Evolutionary conservation across 1,140 invertebrate species (phyloP).

Genomic region (Heliconius hermathena): DNA sequence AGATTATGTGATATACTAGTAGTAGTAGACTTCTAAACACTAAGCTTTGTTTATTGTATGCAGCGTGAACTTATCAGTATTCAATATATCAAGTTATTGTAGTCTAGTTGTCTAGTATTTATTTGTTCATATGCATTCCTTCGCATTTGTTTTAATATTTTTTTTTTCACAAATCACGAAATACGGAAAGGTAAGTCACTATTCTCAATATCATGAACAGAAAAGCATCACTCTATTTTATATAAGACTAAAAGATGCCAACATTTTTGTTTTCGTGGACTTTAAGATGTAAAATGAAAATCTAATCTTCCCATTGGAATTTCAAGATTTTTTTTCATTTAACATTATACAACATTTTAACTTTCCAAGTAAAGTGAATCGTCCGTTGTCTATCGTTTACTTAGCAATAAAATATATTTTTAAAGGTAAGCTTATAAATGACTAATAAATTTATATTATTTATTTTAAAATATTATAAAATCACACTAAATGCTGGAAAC

Average conservation of each 20-base stretch:
- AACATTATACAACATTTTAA: too few relatives aligned
- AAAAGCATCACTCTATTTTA: too few relatives aligned
- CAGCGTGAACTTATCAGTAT: conserved; percentile 6
- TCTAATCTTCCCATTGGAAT: too few relatives aligned
- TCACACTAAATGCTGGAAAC: background rate
- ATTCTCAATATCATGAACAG: too few relatives aligned
- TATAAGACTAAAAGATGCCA: too few relatives aligned
- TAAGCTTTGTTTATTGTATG: conserved; percentile 1
- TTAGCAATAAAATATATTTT: too few relatives aligned
- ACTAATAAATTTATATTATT: background rate
- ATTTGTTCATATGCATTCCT: background rate
- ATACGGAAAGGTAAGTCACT: too few relatives aligned
- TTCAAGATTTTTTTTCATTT: too few relatives aligned
- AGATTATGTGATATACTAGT: background rate
- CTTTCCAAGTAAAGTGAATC: background rate
- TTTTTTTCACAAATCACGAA: too few relatives aligned
- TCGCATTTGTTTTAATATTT: background rate
- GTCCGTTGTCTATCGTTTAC: background rate
- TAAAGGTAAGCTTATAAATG: too few relatives aligned
- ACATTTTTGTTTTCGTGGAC: too few relatives aligned
- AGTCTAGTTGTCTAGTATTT: conserved; percentile 4
- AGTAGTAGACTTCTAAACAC: background rate
- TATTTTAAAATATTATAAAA: background rate
- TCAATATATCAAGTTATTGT: conserved; percentile 1
- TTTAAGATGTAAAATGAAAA: too few relatives aligned